Percentiles rank a stretch among this genome's conserved stretches.
phyloP scores from a whole-genome alignment of 2,888 invertebrate species.

The Teleogryllus oceanicus region DNA sequence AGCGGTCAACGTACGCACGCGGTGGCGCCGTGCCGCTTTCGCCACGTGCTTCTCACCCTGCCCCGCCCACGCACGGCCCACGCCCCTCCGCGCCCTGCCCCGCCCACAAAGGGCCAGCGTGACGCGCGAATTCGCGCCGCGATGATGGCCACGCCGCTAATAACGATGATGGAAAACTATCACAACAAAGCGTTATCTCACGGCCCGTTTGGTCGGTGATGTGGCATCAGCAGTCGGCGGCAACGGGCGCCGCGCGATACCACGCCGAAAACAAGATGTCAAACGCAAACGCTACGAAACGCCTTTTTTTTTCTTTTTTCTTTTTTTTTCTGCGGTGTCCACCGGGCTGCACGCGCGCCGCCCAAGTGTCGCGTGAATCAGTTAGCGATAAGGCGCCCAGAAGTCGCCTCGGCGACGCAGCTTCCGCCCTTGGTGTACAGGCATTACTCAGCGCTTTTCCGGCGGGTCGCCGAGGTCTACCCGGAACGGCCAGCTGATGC shows the following conservation, averaged over 20 bases:
- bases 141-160: not conserved
- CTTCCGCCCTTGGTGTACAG: not conserved
- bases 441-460: not conserved
- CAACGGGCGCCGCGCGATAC: not conserved
- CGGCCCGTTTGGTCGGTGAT: slow-evolving; percentile 7
- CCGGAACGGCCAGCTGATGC: not conserved
- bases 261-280: not conserved
- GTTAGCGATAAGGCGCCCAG: slow-evolving; percentile 18
- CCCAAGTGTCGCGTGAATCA: slow-evolving; percentile 2
- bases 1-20: too few species aligned
- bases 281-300: not conserved
- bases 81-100: not conserved
- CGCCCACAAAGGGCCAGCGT: not conserved
- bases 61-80: not conserved
- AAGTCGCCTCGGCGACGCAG: not conserved
- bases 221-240: not conserved
- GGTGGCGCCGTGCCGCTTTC: not conserved
- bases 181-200: slow-evolving; percentile 18
- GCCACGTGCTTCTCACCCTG: not conserved
- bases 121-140: not conserved
- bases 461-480: not conserved
- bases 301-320: not conserved
- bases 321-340: not conserved
- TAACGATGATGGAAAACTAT: not conserved
- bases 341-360: not conserved